Evolutionary conservation across 1,140 invertebrate genomes (phyloP).

Genomic region (Chelonus insularis): DNA sequence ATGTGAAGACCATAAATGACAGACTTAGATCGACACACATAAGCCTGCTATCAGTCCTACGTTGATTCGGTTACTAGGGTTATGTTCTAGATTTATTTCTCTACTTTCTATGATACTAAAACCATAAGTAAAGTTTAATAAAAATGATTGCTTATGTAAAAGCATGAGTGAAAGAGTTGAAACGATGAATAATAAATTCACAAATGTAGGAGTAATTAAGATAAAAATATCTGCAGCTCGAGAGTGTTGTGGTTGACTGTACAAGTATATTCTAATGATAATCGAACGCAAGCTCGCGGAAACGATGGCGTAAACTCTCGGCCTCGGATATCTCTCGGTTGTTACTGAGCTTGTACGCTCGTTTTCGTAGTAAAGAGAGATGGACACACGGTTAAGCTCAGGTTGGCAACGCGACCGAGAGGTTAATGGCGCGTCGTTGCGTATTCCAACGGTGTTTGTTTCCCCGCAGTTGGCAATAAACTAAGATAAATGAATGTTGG

Average conservation of each 20-base stretch:
- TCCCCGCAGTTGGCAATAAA: conserved; percentile 52
- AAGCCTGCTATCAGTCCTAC: no score
- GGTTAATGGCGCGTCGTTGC: conserved; percentile 53
- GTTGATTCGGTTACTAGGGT: no score
- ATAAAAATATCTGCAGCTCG: no score
- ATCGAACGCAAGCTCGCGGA: conserved; percentile 15
- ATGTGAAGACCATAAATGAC: no score
- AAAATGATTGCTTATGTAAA: no score
- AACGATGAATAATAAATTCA: no score
- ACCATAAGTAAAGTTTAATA: no score
- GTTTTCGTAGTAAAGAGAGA: conserved; percentile 31
- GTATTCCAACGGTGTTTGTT: conserved; percentile 53
- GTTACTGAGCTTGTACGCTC: conserved; percentile 23
- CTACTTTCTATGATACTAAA: no score
- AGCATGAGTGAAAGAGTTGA: no score
- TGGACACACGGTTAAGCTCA: conserved; percentile 36
- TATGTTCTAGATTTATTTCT: no score
- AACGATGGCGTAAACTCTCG: conserved; percentile 14
- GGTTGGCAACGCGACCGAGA: conserved; percentile 40
- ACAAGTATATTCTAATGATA: conserved; percentile 2
- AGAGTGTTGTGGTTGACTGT: not conserved
- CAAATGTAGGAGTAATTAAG: no score
- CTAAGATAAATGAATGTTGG: conserved; percentile 53
- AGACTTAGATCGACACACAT: no score
- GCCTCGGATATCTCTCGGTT: conserved; percentile 16